Evolutionary conservation across 2,797 vertebrate genomes (phyloP), one percentile per base, ranked within the genome.

Genomic region (Pseudopleuronectes americanus): DNA sequence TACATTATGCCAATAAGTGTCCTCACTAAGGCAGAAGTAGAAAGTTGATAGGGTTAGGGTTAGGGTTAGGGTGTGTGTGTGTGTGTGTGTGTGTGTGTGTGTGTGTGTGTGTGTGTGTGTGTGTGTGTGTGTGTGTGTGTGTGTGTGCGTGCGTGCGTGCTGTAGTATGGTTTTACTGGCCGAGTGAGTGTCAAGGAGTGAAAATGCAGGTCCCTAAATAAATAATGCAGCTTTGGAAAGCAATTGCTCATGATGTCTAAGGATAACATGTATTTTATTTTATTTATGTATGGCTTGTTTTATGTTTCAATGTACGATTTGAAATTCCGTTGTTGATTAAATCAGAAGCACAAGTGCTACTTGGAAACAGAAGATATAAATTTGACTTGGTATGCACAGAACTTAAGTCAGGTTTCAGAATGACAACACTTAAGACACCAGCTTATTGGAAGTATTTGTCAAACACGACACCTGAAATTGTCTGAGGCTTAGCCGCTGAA

Each of bases 391-490:
- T 69, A 55, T 67, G 38, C 67, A 64, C 43, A 73, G 68, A 75
- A 77, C 48, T 81, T 81, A 4, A 74, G 59, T 87, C 69, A 76
- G 79, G 74, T 82, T 71, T 86, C 81, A 80, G 74, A 28, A 45
- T 73, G 78, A 84, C 79, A 71, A 79, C 83, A 79, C 73, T 81
- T 83, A 64, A 85, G 79, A 86, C 73, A 58, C 55, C 59, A 6
- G 66, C 72, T 89, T 92, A 89, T 89, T 91, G 81, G 71, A 82
- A 74, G 56, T 72, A 87, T 92, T 88, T 86, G 77, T 91, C 89
- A 90, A 83, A 76, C 33, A 43, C 17, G 80, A 90, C 78, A 84
- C 76, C 71, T 80, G 78, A 80, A 82, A 85, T 68, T 36, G 47
- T 73, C 57, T 5, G 26, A 80, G 84, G 60, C 70, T 76, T 53